A percentile compares a stretch with the other conserved stretches of the same genome.
Evolutionary conservation across 2,797 vertebrate genomes (phyloP).

Genomic region (Enteromius afrohamiltoni): DNA sequence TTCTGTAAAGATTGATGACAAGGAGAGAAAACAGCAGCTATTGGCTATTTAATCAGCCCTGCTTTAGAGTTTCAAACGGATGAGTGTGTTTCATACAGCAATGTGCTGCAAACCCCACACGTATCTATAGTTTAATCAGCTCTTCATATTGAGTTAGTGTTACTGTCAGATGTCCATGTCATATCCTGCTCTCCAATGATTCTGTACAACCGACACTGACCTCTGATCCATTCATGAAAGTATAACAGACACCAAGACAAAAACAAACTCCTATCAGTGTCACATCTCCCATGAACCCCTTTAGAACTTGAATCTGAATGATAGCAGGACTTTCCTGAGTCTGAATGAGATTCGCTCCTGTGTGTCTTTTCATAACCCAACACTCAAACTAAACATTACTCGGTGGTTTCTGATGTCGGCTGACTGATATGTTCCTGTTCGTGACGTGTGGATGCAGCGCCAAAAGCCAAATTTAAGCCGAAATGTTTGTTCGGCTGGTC

Average conservation of each 20-base stretch:
- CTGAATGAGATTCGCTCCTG: conserved; percentile 31
- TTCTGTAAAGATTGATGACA: conserved; percentile 56
- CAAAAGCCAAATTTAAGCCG: too few species aligned
- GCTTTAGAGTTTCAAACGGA: conserved; percentile 1
- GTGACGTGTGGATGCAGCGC: not conserved
- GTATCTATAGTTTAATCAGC: conserved; percentile 6
- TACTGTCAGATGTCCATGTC: not conserved
- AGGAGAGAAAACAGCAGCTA: conserved; percentile 7
- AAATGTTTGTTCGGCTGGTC: not conserved
- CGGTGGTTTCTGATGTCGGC: not conserved
- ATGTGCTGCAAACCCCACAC: conserved; percentile 8
- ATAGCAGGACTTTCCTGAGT: conserved; percentile 52
- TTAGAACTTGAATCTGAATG: conserved; percentile 56
- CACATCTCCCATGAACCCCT: not conserved
- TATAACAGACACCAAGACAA: not conserved
- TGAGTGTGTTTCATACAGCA: not conserved
- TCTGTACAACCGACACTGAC: not conserved
- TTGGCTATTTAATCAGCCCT: not conserved
- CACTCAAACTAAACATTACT: not conserved
- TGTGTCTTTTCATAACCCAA: conserved; percentile 7
- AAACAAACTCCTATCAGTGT: not conserved
- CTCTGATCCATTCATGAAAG: not conserved
- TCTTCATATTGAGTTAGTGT: conserved; percentile 31
- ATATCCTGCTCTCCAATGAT: not conserved
- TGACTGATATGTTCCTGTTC: not conserved